phyloP scores from a whole-genome alignment of 2,113 vertebrate species.

The Euleptes europaea region DNA sequence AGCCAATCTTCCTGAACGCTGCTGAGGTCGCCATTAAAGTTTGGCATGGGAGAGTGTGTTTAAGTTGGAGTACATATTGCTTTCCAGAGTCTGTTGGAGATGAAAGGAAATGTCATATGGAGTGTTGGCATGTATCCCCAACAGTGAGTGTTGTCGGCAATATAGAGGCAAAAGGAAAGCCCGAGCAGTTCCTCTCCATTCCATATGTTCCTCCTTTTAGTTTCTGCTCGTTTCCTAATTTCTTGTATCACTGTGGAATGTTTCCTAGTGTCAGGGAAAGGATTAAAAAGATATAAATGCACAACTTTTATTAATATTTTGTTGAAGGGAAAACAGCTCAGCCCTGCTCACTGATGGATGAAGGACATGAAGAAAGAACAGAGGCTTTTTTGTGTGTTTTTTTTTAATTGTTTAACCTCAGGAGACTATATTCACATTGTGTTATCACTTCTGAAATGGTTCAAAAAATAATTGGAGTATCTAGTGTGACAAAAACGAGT shows the following conservation, averaged over 20 bases:
- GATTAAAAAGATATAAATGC: background rate
- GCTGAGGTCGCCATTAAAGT: slow-evolving; percentile 30
- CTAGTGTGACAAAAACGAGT: background rate
- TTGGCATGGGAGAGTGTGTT: slow-evolving; percentile 23
- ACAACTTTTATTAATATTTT: background rate
- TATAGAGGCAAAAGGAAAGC: slow-evolving; percentile 14
- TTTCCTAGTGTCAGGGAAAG: background rate
- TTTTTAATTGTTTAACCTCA: background rate
- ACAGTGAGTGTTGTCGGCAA: slow-evolving; percentile 3
- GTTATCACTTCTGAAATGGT: background rate
- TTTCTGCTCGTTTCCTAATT: slow-evolving; percentile 7
- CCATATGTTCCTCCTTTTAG: slow-evolving; percentile 14
- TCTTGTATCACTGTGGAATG: background rate
- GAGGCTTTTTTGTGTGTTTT: no score
- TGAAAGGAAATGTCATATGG: slow-evolving; percentile 4
- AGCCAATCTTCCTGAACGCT: slow-evolving; percentile 4
- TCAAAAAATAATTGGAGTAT: background rate
- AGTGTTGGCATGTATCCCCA: slow-evolving; percentile 13
- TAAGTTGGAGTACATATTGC: slow-evolving; percentile 1
- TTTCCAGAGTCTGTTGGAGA: background rate
- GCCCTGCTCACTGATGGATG: background rate
- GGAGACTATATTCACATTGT: background rate
- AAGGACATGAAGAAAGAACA: background rate
- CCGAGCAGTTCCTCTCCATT: background rate
- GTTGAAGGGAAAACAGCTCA: background rate